Evolutionary conservation across 2,113 vertebrate genomes (phyloP), one percentile per base, ranked within the genome.

Genomic region (Plecotus auritus): DNA sequence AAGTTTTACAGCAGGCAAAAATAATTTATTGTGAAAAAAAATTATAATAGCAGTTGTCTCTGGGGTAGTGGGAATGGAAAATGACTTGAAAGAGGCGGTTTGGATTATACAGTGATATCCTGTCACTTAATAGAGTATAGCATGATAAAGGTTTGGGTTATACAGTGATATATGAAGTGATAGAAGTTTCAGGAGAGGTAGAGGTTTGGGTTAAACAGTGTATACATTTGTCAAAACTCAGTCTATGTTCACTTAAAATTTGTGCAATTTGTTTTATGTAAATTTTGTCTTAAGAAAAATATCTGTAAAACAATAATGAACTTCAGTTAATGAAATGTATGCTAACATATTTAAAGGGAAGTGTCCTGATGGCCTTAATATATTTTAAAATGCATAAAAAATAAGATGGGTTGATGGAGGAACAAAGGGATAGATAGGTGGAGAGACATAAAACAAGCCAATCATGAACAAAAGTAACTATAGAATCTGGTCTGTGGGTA

Each of bases 251-350:
- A 35, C 61, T 49, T n/a, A 84, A 83, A 81, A 28, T 45, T 35
- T 80, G 12, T 67, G 35, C 49, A 80, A 88, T 87, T 93, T 42
- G 13, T 56, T 92, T 93, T 66, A 30, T 85, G 51, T 73, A 73
- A 45, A 51, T 78, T 74, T 82, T 82, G 20, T 17, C 56, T 88
- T 61, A 84, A 81, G 80, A 94, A 66, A 93, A 93, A 61, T 74
- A 67, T n/a, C 49, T 67, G 13, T 54, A 85, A 76, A 66, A 28
- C 16, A 56, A 73, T 59, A 84, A 40, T 35, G 45, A 90, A 64
- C 51, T 49, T 47, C 49, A 73, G 22, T 69, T 77, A 86, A 70
- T 54, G 9, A 93, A 93, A 80, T 74, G 8, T 30, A 49, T 56
- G 20, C 11, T 70, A 28, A 69, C 66, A 35, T 74, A 87, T 84